Base-by-base conservation (phyloP, 2,888 invertebrate species). In the Euphydryas editha region DNA sequence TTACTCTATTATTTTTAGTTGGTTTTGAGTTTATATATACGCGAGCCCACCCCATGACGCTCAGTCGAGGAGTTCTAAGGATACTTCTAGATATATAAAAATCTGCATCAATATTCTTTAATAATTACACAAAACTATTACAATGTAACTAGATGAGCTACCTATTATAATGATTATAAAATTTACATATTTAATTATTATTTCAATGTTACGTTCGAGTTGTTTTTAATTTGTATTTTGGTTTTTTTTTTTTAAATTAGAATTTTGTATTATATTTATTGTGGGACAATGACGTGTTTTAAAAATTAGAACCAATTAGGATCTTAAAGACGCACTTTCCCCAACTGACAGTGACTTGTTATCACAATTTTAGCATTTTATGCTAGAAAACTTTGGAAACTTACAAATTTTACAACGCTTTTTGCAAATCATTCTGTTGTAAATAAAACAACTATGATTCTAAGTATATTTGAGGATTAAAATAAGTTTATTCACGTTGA, bases 1-100 rank as follows among this genome's bases (percentile, higher is more conserved):
- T 83, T 78, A 87, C 88, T 88, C 82, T 87, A 85, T 82, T 81
- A 81, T 79, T 78, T 81, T 78, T 82, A 80, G 78, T 84, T 82
- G 79, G 74, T 81, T 77, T 75, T 77, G 75, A 74, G 74, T 80
- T 82, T 90, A 88, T 90, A 89, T 87, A 88, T 79, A 79, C 80
- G 70, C 77, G 69, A 76, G 85, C 84, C 82, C 81, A 86, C 87
- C 87, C 88, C 81, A 66, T 63, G 66, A 55, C 71, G 67, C 70
- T 13, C n/a, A 24, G 6, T 13, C 70, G 76, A 82, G 86, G 83
- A 84, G 64, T 58, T 39, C 55, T 66, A 67, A 67, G 66, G 69
- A 69, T 64, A 54, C 39, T 68, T 68, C 64, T 63, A 67, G 59
- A 64, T 24, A n/a, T 51, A 24, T 24, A 13, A 21, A 51, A 21